phyloP scores from a whole-genome alignment of 2,888 invertebrate species.

The Apodemia mormo region DNA sequence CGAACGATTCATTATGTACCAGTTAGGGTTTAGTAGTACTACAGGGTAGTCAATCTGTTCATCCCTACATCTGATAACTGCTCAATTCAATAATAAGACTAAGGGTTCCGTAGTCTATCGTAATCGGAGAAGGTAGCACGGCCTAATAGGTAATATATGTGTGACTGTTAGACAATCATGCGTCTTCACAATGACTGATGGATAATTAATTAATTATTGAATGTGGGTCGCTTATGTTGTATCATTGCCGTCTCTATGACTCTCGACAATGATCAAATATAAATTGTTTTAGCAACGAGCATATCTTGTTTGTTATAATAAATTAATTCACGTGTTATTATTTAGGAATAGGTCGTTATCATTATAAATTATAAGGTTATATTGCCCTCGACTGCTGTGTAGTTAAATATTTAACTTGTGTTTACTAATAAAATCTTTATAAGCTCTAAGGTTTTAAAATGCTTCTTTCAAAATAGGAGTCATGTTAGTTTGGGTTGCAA shows the following conservation, averaged over 20 bases:
- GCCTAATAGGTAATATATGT: slow-evolving; percentile 51
- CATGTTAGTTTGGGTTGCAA: not conserved
- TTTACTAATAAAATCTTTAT: not conserved
- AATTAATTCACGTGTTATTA: slow-evolving; percentile 9
- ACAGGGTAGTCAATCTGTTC: slow-evolving; percentile 75
- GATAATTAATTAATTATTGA: slow-evolving; percentile 18
- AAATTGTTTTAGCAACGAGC: slow-evolving; percentile 11
- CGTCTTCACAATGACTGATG: slow-evolving; percentile 40
- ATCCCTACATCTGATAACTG: slow-evolving; percentile 74
- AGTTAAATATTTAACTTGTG: not conserved
- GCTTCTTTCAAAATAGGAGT: not conserved
- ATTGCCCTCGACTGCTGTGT: slow-evolving; percentile 11
- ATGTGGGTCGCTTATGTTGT: slow-evolving; percentile 13
- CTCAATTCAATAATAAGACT: slow-evolving; percentile 75
- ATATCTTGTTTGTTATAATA: slow-evolving; percentile 10
- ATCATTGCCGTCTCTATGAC: slow-evolving; percentile 1
- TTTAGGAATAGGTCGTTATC: slow-evolving; percentile 14
- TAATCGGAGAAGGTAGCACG: slow-evolving; percentile 58
- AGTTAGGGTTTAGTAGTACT: slow-evolving; percentile 72
- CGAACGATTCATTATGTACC: slow-evolving; percentile 57
- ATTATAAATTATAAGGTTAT: slow-evolving; percentile 12
- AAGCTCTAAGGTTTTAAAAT: not conserved
- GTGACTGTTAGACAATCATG: slow-evolving; percentile 36
- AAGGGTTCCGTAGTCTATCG: slow-evolving; percentile 59
- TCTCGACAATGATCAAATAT: slow-evolving; percentile 1